phyloP scores from a whole-genome alignment of 1,140 invertebrate genomes.

The Ruditapes philippinarum region DNA sequence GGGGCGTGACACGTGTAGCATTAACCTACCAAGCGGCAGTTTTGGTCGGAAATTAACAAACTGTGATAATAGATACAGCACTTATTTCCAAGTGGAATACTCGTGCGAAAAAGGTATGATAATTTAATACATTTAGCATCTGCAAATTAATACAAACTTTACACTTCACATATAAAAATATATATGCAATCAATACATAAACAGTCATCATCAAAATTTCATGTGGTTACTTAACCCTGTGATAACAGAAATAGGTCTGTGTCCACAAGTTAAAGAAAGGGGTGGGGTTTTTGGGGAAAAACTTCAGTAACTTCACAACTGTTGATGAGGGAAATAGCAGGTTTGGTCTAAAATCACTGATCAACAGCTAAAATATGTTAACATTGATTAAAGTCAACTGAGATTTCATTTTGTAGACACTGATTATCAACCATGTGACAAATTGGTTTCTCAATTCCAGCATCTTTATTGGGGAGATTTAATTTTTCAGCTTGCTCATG shows the following conservation, averaged over 20 bases:
- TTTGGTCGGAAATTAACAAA: slow-evolving; percentile 72
- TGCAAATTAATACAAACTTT: no score
- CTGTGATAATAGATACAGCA: slow-evolving; percentile 78
- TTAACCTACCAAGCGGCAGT: slow-evolving; percentile 78
- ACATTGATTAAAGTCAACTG: slow-evolving; percentile 15
- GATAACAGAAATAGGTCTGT: no score
- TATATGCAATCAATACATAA: no score
- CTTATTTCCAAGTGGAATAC: slow-evolving; percentile 84
- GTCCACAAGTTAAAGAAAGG: no score
- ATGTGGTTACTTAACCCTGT: no score
- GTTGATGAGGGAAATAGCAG: background rate
- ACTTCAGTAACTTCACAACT: no score
- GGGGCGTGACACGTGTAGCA: slow-evolving; percentile 76
- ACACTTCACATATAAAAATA: no score
- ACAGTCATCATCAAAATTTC: no score
- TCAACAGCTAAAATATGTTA: background rate
- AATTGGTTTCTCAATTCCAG: slow-evolving; percentile 3
- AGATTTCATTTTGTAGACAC: slow-evolving; percentile 19
- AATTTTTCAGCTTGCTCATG: background rate
- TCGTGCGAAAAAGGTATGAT: slow-evolving; percentile 81
- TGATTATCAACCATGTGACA: slow-evolving; percentile 2
- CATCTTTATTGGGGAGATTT: no score
- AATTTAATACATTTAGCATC: no score
- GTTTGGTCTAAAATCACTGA: background rate
- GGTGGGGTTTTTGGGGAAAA: no score